phyloP scores from a whole-genome alignment of 2,888 invertebrate species.

The Lasius platythorax region DNA sequence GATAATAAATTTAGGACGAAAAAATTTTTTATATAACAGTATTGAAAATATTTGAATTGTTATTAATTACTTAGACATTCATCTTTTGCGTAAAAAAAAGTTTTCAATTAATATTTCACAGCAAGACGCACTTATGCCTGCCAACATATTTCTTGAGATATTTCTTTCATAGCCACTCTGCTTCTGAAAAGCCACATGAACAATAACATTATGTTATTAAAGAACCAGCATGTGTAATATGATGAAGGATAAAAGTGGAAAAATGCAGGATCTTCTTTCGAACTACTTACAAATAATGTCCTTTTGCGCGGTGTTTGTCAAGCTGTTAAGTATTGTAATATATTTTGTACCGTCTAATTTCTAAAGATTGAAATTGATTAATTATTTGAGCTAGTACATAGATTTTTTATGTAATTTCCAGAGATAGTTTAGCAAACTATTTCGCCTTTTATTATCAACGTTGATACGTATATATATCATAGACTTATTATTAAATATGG shows the following conservation, averaged over 20 bases:
- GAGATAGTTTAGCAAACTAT: background rate
- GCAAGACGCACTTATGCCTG: background rate
- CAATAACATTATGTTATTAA: slow-evolving; percentile 41
- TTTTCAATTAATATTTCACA: slow-evolving; percentile 6
- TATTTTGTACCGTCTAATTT: slow-evolving; percentile 16
- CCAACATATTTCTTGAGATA: background rate
- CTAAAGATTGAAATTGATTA: slow-evolving; percentile 15
- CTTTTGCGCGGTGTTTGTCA: background rate
- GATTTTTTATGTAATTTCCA: slow-evolving; percentile 26
- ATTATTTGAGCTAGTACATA: slow-evolving; percentile 45
- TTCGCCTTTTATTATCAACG: background rate
- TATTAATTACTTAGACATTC: background rate
- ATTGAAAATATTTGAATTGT: background rate
- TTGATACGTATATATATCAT: slow-evolving; percentile 7
- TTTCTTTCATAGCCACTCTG: slow-evolving; percentile 7
- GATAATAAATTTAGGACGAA: background rate
- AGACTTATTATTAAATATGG: slow-evolving; percentile 2
- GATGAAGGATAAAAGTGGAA: slow-evolving; percentile 8
- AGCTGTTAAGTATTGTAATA: slow-evolving; percentile 22
- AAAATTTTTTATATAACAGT: slow-evolving; percentile 28
- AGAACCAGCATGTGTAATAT: background rate
- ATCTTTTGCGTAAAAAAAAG: background rate
- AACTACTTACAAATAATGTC: slow-evolving; percentile 12
- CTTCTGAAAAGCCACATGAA: slow-evolving; percentile 5
- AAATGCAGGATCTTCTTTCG: slow-evolving; percentile 15